Evolutionary conservation across 2,888 invertebrate species (phyloP).

Genomic region (Oscheius sp.): DNA sequence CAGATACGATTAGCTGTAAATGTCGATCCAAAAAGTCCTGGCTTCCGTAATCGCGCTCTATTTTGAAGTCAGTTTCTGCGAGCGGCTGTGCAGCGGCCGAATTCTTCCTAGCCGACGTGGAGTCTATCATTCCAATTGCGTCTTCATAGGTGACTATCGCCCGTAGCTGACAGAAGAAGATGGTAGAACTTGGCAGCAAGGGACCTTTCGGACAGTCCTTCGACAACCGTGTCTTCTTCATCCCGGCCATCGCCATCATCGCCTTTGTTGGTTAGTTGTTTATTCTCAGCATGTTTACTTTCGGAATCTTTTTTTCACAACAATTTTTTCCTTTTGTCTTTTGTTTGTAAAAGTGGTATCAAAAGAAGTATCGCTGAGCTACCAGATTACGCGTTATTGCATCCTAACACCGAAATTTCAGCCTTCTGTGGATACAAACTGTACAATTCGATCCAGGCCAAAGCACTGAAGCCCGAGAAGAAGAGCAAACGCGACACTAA

Average conservation of each 20-base stretch:
- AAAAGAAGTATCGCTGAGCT: too few species aligned
- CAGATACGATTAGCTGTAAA: too few species aligned
- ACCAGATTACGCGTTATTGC: too few species aligned
- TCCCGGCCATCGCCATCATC: conserved; percentile 85
- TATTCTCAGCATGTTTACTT: conserved; percentile 18
- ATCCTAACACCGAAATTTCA: conserved; percentile 11
- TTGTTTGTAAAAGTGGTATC: too few species aligned
- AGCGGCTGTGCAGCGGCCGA: conserved; percentile 7
- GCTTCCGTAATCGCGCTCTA: not conserved
- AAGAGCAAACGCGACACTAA: conserved; percentile 24
- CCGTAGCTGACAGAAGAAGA: conserved; percentile 28
- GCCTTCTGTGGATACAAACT: conserved; percentile 39
- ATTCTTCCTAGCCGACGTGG: not conserved
- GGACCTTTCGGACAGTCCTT: conserved; percentile 76
- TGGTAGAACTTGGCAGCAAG: conserved; percentile 63
- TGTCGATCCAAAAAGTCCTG: not conserved
- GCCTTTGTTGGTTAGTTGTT: conserved; percentile 82
- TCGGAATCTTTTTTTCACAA: not conserved
- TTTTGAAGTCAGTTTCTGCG: conserved; percentile 1
- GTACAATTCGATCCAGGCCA: conserved; percentile 36
- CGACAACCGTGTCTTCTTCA: conserved; percentile 86
- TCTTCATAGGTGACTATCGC: not conserved
- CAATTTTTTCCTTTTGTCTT: not conserved
- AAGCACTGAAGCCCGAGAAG: conserved; percentile 28
- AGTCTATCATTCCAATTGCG: not conserved